phyloP scores from a whole-genome alignment of 2,888 invertebrate genomes.

The Pyrrhosoma nymphula region DNA sequence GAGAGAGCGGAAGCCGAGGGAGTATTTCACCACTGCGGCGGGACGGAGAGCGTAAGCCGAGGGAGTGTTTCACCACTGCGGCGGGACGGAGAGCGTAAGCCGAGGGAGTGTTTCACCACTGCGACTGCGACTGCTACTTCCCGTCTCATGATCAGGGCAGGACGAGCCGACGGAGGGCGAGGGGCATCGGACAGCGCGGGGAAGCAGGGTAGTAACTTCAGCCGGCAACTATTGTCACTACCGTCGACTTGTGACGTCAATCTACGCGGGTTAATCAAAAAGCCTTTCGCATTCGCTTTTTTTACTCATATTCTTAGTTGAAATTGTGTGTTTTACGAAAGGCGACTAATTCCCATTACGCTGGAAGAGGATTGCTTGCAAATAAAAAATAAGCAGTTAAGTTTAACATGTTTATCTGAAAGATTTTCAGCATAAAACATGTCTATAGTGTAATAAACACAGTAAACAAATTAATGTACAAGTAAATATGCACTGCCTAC shows the following conservation, averaged over 20 bases:
- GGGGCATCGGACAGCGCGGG: neutral
- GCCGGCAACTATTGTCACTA: neutral
- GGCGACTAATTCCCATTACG: no score
- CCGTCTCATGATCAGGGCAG: no score
- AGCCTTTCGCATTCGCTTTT: neutral
- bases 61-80: no score
- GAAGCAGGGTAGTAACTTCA: conserved; percentile 1
- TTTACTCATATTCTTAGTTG: neutral
- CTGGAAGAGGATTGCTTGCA: no score
- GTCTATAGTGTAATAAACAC: neutral
- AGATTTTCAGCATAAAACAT: neutral
- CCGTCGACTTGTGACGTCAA: conserved; percentile 7
- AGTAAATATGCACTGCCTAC: no score
- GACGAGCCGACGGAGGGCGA: neutral
- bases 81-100: no score
- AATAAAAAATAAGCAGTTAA: neutral
- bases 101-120: no score
- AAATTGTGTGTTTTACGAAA: neutral
- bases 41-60: no score
- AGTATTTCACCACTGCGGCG: no score
- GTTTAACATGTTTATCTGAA: neutral
- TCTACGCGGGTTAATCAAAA: neutral
- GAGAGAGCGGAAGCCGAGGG: no score
- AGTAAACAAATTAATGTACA: no score
- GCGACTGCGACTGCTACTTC: no score